Base-by-base conservation (phyloP, 2,797 vertebrate genomes). In the Sebastes diaconus region DNA sequence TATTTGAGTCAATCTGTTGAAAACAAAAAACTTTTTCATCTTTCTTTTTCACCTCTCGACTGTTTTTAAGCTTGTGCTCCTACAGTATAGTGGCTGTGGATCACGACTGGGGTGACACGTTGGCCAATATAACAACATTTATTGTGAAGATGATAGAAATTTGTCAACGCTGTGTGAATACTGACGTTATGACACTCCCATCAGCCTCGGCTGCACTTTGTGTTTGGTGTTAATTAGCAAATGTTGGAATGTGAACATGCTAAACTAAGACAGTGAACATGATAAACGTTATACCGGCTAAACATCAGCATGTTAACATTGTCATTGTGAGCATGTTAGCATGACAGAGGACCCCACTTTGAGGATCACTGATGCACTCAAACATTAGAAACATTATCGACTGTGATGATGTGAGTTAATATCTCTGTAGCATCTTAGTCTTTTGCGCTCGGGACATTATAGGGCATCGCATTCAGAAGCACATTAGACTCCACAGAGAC, bases 401-500 rank as follows among this genome's bases (percentile, higher is more conserved):
- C 72, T 77, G 61, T 8, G 16, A 75, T 50, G 54, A 67, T 18
- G 39, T 20, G 32, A 72, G 22, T 39, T 57, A 69, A 73, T 39
- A 64, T 74, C 68, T 84, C 42, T 57, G 42, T 61, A 67, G 32
- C 3, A 22, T 79, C 42, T 80, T 20, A 55, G 24, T 77, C 74
- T 68, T 79, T 14, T 61, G 27, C n/a, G 10, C 27, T 25, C 24
- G 27, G 64, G 67, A 55, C 68, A 64, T 83, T 83, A 46, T 52
- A 63, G 60, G 46, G 78, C 77, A 81, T 86, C 68, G 29, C 64
- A 50, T 75, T 80, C 75, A 71, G 64, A 74, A 68, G 80, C 61
- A 24, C 60, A 24, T 27, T n/a, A 78, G 55, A 73, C 64, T 73
- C 70, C 22, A n/a, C 27, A 30, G 65, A 80, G 68, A 68, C 14